A percentile compares a stretch with the other conserved stretches of the same genome.
These are phyloP conservation scores for Portevinia maculata DNA, from an alignment of 2,888 invertebrate genomes.

Conservation along the genomic window DNA sequence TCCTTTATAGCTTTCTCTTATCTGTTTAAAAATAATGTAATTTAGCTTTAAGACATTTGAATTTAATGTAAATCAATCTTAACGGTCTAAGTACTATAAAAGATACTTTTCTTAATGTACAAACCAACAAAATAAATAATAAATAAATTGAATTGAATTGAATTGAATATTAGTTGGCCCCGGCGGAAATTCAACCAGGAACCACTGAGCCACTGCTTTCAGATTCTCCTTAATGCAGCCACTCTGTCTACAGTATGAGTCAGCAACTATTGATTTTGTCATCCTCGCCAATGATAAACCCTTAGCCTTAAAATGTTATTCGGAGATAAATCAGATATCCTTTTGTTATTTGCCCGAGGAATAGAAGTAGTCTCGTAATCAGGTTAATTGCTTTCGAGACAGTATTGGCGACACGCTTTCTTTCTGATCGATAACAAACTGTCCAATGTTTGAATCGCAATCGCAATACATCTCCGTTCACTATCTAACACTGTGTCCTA, in stretches of 20 bases:
- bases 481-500: not conserved
- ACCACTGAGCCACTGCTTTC: too few species aligned
- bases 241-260: constrained; percentile 37
- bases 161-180: too few species aligned
- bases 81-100: too few species aligned
- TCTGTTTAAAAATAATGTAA: too few species aligned
- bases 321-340: constrained; percentile 2
- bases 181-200: too few species aligned
- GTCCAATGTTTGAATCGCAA: not conserved
- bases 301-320: not conserved
- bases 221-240: constrained; percentile 24
- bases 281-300: not conserved
- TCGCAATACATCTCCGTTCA: not conserved
- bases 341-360: not conserved
- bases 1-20: too few species aligned
- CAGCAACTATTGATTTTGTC: constrained; percentile 38
- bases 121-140: too few species aligned
- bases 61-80: too few species aligned
- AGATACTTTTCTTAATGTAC: too few species aligned
- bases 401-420: constrained; percentile 16
- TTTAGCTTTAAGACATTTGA: too few species aligned
- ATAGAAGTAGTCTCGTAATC: constrained; percentile 24
- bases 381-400: constrained; percentile 39
- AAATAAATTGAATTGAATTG: too few species aligned
- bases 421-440: constrained; percentile 10